Percentiles rank a stretch among this genome's conserved stretches.
Conservation (phyloP, 2,888 invertebrate genomes). For the Helleia helle region DNA sequence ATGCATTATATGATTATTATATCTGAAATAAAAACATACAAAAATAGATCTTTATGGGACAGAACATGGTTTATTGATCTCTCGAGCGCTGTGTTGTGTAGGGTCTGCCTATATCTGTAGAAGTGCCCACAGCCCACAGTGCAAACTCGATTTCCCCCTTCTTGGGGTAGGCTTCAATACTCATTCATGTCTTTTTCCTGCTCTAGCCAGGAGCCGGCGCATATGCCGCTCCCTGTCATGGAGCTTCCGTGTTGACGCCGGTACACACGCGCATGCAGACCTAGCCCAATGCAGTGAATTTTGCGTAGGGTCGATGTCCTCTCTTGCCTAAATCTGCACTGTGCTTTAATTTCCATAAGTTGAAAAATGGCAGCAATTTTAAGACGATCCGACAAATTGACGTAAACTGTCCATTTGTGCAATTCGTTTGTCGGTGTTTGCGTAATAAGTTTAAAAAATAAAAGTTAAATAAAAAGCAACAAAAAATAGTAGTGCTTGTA, state of each 20-base stretch:
- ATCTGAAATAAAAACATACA: too few species aligned
- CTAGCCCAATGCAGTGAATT: conserved; percentile 75
- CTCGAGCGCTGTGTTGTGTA: conserved; percentile 37
- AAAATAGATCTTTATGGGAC: conserved; percentile 23
- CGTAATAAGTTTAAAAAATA: neutral
- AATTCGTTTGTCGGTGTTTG: conserved; percentile 37
- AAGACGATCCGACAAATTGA: conserved; percentile 12
- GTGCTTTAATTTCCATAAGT: conserved; percentile 22
- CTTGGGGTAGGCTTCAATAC: conserved; percentile 70
- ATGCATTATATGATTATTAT: too few species aligned
- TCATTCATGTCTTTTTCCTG: conserved; percentile 69
- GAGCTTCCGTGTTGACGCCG: conserved; percentile 58
- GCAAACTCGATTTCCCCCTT: conserved; percentile 70
- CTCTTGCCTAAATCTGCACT: conserved; percentile 27
- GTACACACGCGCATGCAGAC: conserved; percentile 68
- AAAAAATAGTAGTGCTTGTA: conserved; percentile 29
- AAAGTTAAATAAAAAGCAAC: conserved; percentile 29
- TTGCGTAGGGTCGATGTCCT: conserved; percentile 73
- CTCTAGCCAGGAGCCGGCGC: conserved; percentile 42
- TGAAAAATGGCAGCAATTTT: conserved; percentile 13
- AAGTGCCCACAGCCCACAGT: conserved; percentile 51
- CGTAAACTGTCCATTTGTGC: conserved; percentile 39
- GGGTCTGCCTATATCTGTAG: conserved; percentile 51
- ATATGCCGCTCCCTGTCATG: conserved; percentile 52
- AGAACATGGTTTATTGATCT: conserved; percentile 48